Evolutionary conservation across 2,113 vertebrate genomes (phyloP).

Genomic region (Phoenicopterus ruber): DNA sequence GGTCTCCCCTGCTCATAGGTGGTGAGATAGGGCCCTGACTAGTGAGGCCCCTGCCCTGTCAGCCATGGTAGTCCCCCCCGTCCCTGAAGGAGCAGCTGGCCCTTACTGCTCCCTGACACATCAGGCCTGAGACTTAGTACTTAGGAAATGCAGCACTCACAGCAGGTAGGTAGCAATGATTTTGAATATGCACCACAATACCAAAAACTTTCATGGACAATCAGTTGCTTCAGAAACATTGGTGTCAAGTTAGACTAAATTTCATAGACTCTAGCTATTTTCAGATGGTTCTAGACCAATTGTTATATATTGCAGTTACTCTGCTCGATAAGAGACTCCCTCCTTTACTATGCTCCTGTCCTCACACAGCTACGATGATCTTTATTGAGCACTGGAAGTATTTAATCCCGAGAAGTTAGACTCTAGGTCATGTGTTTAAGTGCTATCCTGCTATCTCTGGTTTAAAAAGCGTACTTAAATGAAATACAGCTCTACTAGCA

Average conservation of each 20-base stretch:
- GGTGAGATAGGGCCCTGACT: neutral
- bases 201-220: neutral
- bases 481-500: neutral
- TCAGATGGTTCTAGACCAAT: neutral
- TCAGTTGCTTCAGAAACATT: neutral
- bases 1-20: neutral
- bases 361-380: neutral
- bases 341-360: neutral
- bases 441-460: neutral
- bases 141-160: neutral
- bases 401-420: neutral
- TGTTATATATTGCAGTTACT: neutral
- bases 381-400: neutral
- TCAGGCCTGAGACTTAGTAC: neutral
- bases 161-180: neutral
- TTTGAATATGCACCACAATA: neutral
- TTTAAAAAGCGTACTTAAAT: neutral
- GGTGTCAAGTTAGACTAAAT: neutral
- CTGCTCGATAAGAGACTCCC: neutral
- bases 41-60: neutral
- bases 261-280: neutral
- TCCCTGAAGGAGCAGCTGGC: neutral
- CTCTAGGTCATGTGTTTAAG: neutral
- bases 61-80: rapidly evolving
- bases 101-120: neutral